Evolutionary conservation across 30 jellyfish, hydroid and myxozoan genomes (phyloP).

Genomic region (Turritopsis rubra): DNA sequence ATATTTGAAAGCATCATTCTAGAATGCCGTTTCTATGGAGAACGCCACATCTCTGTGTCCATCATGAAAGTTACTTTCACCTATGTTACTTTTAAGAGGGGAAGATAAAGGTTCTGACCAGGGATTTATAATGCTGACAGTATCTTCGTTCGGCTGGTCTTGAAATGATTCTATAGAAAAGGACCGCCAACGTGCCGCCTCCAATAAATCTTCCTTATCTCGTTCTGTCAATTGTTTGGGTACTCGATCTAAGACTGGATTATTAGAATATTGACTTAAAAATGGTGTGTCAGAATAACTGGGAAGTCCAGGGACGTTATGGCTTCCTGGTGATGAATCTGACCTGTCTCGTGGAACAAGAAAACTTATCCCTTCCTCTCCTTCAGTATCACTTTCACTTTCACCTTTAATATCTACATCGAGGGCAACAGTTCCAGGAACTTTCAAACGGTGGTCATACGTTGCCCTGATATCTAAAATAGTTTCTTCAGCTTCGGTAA

Average conservation of each 20-base stretch:
- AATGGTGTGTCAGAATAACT: constrained; percentile 1
- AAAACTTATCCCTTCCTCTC: constrained; percentile 2
- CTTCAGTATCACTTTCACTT: neutral
- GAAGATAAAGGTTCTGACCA: neutral
- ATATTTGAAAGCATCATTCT: neutral
- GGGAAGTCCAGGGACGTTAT: neutral
- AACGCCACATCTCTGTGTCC: neutral
- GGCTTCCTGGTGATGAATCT: neutral
- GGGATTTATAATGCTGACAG: neutral
- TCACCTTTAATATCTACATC: neutral
- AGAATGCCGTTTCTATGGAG: neutral
- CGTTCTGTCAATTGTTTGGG: constrained; percentile 9
- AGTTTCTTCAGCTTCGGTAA: constrained; percentile 29
- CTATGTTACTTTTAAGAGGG: neutral
- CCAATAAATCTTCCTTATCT: constrained; percentile 13
- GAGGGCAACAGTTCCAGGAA: neutral
- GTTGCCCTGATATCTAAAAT: neutral
- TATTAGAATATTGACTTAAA: neutral
- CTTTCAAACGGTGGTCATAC: neutral
- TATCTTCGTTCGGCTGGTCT: neutral
- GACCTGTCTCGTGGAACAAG: neutral
- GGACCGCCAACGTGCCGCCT: constrained; percentile 12
- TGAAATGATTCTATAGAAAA: constrained; percentile 14
- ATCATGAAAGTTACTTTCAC: neutral
- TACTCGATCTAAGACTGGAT: constrained; percentile 11